Percentiles rank a stretch among this genome's conserved stretches.
Evolutionary conservation across 2,888 invertebrate genomes (phyloP).

Genomic region (Phortica okadai): DNA sequence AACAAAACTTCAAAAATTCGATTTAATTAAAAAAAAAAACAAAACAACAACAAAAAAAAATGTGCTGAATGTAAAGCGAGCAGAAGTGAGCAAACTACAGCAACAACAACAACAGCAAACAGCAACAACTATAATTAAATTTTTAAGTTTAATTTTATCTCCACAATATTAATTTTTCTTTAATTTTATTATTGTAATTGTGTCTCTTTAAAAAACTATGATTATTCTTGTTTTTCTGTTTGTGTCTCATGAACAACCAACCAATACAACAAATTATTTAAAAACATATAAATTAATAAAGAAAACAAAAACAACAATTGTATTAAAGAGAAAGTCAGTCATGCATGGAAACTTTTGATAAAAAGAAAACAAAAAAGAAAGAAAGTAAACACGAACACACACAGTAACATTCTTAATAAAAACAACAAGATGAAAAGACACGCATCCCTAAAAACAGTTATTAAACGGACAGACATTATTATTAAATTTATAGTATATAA

Average conservation of each 20-base stretch:
- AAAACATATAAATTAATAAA: slow-evolving; percentile 33
- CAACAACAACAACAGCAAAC: slow-evolving; percentile 42
- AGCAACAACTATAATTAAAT: slow-evolving; percentile 40
- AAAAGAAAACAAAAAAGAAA: background rate
- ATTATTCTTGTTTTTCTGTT: slow-evolving; percentile 25
- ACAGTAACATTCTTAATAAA: background rate
- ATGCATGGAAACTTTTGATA: background rate
- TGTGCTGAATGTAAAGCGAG: slow-evolving; percentile 6
- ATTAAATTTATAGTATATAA: slow-evolving; percentile 31
- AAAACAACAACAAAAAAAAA: slow-evolving; percentile 29
- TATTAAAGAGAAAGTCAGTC: slow-evolving; percentile 5
- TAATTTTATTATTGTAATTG: slow-evolving; percentile 21
- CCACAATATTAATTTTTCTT: slow-evolving; percentile 6
- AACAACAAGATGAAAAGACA: background rate
- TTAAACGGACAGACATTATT: slow-evolving; percentile 31
- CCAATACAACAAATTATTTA: slow-evolving; percentile 5
- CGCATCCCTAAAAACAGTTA: background rate
- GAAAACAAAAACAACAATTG: slow-evolving; percentile 18
- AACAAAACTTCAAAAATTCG: slow-evolving; percentile 15
- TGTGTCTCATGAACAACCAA: slow-evolving; percentile 21
- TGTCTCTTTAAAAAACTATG: slow-evolving; percentile 15
- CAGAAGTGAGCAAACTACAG: background rate
- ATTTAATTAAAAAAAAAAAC: slow-evolving; percentile 33
- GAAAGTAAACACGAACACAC: background rate
- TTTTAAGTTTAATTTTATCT: slow-evolving; percentile 25